Evolutionary conservation across 2,113 vertebrate species (phyloP).

Genomic region (Meriones unguiculatus): DNA sequence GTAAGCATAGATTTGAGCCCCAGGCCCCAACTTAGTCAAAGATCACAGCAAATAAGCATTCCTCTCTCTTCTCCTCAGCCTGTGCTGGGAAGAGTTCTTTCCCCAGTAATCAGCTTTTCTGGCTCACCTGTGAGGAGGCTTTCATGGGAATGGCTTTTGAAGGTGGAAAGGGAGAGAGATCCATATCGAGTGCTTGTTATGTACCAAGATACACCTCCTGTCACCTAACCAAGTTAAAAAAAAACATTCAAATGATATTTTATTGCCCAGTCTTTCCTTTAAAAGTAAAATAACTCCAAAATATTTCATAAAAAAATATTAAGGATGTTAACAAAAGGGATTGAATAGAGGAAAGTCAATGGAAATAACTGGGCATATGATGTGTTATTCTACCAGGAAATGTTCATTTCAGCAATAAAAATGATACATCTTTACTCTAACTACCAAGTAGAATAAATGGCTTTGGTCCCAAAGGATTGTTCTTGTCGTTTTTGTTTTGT

Average conservation of each 20-base stretch:
- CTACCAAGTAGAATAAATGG: conserved; percentile 31
- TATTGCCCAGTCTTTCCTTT: not conserved
- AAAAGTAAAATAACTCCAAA: not conserved
- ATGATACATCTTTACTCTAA: conserved; percentile 51
- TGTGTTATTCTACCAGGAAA: not conserved
- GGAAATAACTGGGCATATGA: conserved; percentile 7
- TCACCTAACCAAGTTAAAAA: conserved; percentile 18
- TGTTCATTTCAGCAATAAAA: not conserved
- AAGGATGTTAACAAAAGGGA: conserved; percentile 6
- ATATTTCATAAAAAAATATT: not conserved
- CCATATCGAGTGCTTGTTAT: not conserved
- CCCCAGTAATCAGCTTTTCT: not conserved
- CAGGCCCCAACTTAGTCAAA: not conserved
- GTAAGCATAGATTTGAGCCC: not conserved
- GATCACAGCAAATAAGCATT: not conserved
- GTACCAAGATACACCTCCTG: not conserved
- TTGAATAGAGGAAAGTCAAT: not conserved
- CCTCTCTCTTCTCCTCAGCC: not conserved
- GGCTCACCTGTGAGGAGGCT: not conserved
- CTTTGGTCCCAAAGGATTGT: not conserved
- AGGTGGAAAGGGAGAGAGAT: not conserved
- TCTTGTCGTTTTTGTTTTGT: not conserved
- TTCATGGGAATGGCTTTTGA: conserved; percentile 8
- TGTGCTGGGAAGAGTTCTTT: not conserved
- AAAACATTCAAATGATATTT: conserved; percentile 14